Evolutionary conservation across 2,113 vertebrate genomes (phyloP).

Genomic region (Sarotherodon lohbergeri): DNA sequence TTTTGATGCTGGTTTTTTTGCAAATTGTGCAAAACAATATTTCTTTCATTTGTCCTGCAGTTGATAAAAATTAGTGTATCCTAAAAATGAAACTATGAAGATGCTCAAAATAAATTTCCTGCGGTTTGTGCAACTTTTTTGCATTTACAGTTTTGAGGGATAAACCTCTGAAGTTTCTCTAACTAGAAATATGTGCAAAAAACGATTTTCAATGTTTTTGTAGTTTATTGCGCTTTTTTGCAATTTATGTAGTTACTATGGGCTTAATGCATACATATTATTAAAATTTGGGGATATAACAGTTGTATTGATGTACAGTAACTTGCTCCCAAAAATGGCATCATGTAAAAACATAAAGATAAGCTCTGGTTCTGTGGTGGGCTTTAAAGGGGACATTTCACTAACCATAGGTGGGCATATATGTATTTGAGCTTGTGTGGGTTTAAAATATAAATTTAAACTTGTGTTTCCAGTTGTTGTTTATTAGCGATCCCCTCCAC

Average conservation of each 20-base stretch:
- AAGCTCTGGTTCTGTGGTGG: neutral
- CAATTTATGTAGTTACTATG: neutral
- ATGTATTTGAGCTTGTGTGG: neutral
- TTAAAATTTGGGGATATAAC: neutral
- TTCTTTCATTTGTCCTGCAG: neutral
- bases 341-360: neutral
- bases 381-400: neutral
- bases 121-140: accelerated
- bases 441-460: too few species aligned
- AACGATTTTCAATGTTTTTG: accelerated
- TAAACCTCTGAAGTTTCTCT: neutral
- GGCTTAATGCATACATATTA: neutral
- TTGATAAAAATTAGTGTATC: neutral
- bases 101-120: neutral
- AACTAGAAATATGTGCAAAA: neutral
- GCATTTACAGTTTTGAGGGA: accelerated
- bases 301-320: neutral
- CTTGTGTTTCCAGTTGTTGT: neutral
- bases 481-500: neutral
- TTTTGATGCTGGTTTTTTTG: neutral
- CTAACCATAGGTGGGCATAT: accelerated
- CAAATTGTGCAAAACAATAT: neutral
- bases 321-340: accelerated
- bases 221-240: neutral
- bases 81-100: neutral